Evolutionary conservation across 2,113 vertebrate genomes (phyloP).

Genomic region (Thalassarche chlororhynchos): DNA sequence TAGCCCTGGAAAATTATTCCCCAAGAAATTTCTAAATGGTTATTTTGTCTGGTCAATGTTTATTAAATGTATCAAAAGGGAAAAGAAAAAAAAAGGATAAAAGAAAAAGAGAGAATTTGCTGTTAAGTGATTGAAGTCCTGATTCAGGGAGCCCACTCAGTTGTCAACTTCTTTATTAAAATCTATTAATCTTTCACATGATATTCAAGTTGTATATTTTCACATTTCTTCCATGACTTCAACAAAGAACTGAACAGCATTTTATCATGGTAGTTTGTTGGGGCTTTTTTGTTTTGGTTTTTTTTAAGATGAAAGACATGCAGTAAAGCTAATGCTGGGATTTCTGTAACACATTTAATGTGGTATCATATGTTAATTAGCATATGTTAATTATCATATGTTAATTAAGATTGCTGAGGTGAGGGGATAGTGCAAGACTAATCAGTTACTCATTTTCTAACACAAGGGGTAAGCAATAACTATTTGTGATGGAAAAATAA

Average conservation of each 20-base stretch:
- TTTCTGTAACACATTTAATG: neutral
- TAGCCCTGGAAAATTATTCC: neutral
- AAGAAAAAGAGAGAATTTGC: neutral
- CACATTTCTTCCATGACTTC: neutral
- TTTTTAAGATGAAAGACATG: neutral
- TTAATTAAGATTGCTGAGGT: neutral
- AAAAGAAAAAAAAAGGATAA: neutral
- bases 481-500: neutral
- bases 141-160: neutral
- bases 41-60: neutral
- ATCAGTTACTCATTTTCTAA: neutral
- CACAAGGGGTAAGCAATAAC: neutral
- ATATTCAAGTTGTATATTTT: neutral
- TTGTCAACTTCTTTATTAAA: slow-evolving; percentile 17
- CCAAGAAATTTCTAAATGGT: neutral
- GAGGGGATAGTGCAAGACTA: neutral
- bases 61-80: neutral
- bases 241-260: neutral
- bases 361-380: neutral
- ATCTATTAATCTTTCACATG: neutral
- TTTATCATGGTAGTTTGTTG: neutral
- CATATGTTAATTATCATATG: neutral
- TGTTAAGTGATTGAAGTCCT: neutral
- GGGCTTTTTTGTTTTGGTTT: neutral
- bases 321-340: neutral